Evolutionary conservation across 2,113 vertebrate species (phyloP).

Genomic region (Calonectris borealis): DNA sequence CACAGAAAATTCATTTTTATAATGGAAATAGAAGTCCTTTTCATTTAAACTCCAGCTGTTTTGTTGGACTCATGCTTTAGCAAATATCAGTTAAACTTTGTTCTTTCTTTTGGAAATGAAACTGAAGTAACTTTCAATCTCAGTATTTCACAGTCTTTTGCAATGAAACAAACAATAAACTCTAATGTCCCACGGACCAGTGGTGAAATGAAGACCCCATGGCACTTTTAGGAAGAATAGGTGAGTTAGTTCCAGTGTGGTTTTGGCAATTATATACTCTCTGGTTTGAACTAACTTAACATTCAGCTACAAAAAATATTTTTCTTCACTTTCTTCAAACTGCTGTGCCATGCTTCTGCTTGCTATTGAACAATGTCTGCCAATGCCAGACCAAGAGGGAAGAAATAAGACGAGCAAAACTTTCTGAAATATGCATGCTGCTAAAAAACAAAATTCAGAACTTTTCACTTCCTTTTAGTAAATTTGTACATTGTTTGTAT

Average conservation of each 20-base stretch:
- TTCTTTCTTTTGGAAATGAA: constrained; percentile 18
- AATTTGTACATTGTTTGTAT: background rate
- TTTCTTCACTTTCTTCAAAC: background rate
- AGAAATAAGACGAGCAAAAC: background rate
- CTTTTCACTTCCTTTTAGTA: background rate
- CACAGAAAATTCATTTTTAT: constrained; percentile 3
- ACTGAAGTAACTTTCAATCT: background rate
- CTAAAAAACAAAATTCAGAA: background rate
- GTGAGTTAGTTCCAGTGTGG: constrained; percentile 44
- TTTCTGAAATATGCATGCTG: background rate
- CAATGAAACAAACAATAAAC: constrained; percentile 25
- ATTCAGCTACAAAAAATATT: background rate
- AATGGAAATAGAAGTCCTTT: background rate
- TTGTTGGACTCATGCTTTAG: constrained; percentile 1
- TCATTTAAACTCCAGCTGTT: constrained; percentile 53
- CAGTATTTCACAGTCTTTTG: constrained; percentile 23
- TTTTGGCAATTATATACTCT: background rate
- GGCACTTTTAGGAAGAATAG: constrained; percentile 41
- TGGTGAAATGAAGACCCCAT: constrained; percentile 35
- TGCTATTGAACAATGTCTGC: background rate
- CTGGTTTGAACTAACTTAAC: background rate
- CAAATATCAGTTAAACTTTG: constrained; percentile 14
- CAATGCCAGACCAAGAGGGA: background rate
- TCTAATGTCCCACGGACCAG: background rate
- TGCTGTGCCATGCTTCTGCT: background rate